phyloP scores from a whole-genome alignment of 1,140 invertebrate species.

The Lethrus apterus region DNA sequence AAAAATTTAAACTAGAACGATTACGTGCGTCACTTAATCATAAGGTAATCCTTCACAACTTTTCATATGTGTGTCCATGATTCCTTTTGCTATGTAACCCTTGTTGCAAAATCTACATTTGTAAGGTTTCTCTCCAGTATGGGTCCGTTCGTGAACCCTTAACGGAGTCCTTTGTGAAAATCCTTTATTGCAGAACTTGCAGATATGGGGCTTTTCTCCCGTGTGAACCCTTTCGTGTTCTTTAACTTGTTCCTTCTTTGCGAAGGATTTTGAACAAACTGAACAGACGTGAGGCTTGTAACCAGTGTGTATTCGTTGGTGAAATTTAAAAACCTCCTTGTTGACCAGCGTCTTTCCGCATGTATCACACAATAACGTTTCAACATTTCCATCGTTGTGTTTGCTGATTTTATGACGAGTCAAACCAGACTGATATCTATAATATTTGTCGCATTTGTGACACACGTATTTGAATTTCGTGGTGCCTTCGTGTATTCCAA shows the following conservation, averaged over 20 bases:
- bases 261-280: constrained; percentile 55
- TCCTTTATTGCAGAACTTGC: constrained; percentile 54
- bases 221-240: constrained; percentile 58
- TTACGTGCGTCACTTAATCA: too few relatives aligned
- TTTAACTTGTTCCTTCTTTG: constrained; percentile 22
- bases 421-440: constrained; percentile 31
- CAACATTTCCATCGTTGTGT: neutral
- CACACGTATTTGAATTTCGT: constrained; percentile 29
- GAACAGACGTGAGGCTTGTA: constrained; percentile 63
- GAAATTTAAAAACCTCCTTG: constrained; percentile 57
- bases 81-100: constrained; percentile 34
- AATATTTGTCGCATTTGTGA: constrained; percentile 36
- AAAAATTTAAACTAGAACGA: too few relatives aligned
- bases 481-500: too few relatives aligned
- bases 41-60: constrained; percentile 10
- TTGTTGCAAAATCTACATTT: constrained; percentile 41
- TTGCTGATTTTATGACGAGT: constrained; percentile 4
- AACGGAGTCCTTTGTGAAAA: constrained; percentile 33
- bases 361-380: constrained; percentile 10
- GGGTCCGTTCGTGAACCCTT: constrained; percentile 38
- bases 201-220: constrained; percentile 62
- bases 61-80: constrained; percentile 27
- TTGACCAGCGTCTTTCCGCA: constrained; percentile 14
- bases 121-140: constrained; percentile 48
- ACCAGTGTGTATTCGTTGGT: constrained; percentile 58